Evolutionary conservation across 2,797 vertebrate genomes (phyloP).

Genomic region (Arctocebus calabarensis): DNA sequence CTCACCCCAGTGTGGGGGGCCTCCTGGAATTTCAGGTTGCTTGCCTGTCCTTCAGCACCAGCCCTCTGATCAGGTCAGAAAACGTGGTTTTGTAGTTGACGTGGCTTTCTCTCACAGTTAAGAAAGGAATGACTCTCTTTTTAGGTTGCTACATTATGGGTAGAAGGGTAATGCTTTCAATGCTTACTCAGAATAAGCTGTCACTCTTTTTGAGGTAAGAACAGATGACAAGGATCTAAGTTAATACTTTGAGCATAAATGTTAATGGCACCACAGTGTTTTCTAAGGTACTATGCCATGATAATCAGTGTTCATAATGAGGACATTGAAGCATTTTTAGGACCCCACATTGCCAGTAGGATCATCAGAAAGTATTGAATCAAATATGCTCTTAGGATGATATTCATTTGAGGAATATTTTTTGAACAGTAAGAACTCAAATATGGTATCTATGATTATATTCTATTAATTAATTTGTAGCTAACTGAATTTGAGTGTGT

Average conservation of each 20-base stretch:
- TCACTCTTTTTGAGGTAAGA: constrained; percentile 5
- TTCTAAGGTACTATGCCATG: not conserved
- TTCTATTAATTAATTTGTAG: constrained; percentile 17
- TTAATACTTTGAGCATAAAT: not conserved
- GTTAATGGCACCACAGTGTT: not conserved
- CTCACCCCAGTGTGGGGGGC: not conserved
- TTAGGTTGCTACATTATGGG: not conserved
- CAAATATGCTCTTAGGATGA: not conserved
- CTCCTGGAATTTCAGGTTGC: not conserved
- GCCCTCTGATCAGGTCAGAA: not conserved
- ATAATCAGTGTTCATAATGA: not conserved
- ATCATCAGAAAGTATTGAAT: not conserved
- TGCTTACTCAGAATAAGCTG: not conserved
- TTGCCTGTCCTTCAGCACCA: not conserved
- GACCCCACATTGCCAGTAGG: not conserved
- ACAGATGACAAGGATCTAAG: too few species aligned
- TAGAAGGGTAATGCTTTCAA: not conserved
- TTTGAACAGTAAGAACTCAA: not conserved
- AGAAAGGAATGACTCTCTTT: not conserved
- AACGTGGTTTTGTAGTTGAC: not conserved
- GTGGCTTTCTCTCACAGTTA: not conserved
- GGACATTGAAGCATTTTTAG: not conserved
- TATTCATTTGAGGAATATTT: not conserved
- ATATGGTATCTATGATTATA: not conserved
- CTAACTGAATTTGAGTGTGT: not conserved